A percentile compares a stretch with the other conserved stretches of the same genome.
These are phyloP conservation scores for Litoditis marina DNA, from an alignment of 2,888 invertebrate species.

Conservation along the genomic window DNA sequence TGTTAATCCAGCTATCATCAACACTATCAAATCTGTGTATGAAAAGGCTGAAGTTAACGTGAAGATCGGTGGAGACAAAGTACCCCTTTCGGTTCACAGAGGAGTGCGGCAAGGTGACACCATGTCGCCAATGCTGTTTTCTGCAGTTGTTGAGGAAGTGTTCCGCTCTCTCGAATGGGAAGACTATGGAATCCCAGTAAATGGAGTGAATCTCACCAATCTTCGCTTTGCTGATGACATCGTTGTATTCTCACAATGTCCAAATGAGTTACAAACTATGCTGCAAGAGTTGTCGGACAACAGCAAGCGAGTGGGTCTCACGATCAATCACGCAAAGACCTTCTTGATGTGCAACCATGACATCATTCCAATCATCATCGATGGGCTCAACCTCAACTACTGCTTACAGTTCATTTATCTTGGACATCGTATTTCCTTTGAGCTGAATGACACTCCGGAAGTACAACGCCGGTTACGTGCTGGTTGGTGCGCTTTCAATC, in stretches of 20 bases:
- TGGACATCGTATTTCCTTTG: not conserved
- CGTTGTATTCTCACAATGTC: constrained; percentile 9
- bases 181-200: constrained; percentile 13
- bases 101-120: constrained; percentile 18
- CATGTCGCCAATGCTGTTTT: constrained; percentile 16
- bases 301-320: constrained; percentile 12
- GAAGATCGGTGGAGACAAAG: not conserved
- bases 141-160: constrained; percentile 12
- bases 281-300: constrained; percentile 11
- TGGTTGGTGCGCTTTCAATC: not conserved
- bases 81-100: constrained; percentile 1
- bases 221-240: constrained; percentile 28
- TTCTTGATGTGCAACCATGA: constrained; percentile 14
- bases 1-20: not conserved
- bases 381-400: not conserved
- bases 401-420: not conserved
- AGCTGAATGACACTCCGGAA: too few relatives aligned
- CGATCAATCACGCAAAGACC: constrained; percentile 25
- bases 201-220: constrained; percentile 16
- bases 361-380: not conserved
- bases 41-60: not conserved
- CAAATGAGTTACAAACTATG: constrained; percentile 9
- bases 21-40: not conserved
- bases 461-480: not conserved
- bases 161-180: constrained; percentile 21